Percentiles rank a stretch among this genome's conserved stretches.
These are phyloP conservation scores for Dendrolimus punctatus DNA, from an alignment of 1,140 invertebrate species.

Conservation along the genomic window DNA sequence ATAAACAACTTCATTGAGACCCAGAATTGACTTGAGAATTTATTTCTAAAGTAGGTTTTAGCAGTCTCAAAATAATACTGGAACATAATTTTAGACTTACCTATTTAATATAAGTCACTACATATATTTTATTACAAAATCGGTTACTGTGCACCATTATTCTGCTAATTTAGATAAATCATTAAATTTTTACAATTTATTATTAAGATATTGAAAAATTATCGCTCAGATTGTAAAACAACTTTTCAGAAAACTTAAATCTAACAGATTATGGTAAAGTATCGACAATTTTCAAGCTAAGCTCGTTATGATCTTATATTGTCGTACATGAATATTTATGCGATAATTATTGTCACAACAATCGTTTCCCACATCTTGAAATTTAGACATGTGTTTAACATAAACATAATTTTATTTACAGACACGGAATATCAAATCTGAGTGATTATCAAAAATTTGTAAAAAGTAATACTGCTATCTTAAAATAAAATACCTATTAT, in stretches of 20 bases:
- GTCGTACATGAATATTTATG: slow-evolving; percentile 52
- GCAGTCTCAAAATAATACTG: too few species aligned
- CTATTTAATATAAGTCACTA: too few species aligned
- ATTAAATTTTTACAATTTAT: too few species aligned
- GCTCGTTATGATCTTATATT: slow-evolving; percentile 55
- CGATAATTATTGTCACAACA: slow-evolving; percentile 65
- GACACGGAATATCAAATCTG: slow-evolving; percentile 6
- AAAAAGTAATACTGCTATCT: slow-evolving; percentile 35
- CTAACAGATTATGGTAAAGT: background rate
- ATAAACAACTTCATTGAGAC: too few species aligned
- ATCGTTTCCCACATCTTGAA: slow-evolving; percentile 30
- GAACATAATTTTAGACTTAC: too few species aligned
- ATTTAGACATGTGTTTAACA: background rate
- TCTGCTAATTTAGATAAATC: too few species aligned
- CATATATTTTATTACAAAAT: too few species aligned
- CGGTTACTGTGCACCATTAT: too few species aligned
- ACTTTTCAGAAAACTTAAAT: background rate
- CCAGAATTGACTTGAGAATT: too few species aligned
- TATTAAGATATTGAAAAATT: too few species aligned
- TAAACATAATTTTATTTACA: background rate
- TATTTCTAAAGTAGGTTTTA: too few species aligned
- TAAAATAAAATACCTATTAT: slow-evolving; percentile 18
- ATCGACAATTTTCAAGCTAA: slow-evolving; percentile 28
- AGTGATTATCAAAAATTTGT: too few species aligned
- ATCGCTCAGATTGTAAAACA: background rate